These are phyloP conservation scores for Nephrotoma guestfalica DNA, from an alignment of 2,888 invertebrate species.

Conservation along the genomic window DNA sequence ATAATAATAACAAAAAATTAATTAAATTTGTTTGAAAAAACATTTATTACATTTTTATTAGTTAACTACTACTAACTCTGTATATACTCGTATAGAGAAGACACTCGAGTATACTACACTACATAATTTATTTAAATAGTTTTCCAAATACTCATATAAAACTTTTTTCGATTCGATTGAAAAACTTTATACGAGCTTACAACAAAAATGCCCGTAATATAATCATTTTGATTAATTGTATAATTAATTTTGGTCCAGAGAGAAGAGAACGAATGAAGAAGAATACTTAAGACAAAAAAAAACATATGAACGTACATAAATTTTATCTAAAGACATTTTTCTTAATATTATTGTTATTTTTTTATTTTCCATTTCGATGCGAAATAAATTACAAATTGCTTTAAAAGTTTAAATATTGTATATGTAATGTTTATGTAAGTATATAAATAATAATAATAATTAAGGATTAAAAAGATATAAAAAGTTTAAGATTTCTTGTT, in stretches of 20 bases:
- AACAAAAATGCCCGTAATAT: not conserved
- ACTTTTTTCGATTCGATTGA: too few species aligned
- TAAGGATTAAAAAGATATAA: not conserved
- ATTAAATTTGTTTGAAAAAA: not conserved
- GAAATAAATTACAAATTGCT: not conserved
- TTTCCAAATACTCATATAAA: too few species aligned
- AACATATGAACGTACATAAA: not conserved
- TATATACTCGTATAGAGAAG: too few species aligned
- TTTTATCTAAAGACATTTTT: not conserved
- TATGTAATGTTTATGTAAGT: not conserved
- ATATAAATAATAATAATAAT: not conserved
- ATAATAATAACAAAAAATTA: not conserved
- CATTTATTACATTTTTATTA: not conserved
- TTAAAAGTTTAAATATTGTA: not conserved
- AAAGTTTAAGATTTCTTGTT: not conserved
- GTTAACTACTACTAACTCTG: not conserved
- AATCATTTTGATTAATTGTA: not conserved
- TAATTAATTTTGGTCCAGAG: not conserved
- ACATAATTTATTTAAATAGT: not conserved
- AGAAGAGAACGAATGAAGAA: not conserved
- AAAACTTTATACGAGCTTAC: not conserved
- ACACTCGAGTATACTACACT: too few species aligned
- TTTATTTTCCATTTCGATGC: not conserved
- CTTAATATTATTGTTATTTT: not conserved
- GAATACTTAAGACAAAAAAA: not conserved